Conservation (phyloP, 2,888 invertebrate genomes). For the Margaritifera margaritifera region DNA sequence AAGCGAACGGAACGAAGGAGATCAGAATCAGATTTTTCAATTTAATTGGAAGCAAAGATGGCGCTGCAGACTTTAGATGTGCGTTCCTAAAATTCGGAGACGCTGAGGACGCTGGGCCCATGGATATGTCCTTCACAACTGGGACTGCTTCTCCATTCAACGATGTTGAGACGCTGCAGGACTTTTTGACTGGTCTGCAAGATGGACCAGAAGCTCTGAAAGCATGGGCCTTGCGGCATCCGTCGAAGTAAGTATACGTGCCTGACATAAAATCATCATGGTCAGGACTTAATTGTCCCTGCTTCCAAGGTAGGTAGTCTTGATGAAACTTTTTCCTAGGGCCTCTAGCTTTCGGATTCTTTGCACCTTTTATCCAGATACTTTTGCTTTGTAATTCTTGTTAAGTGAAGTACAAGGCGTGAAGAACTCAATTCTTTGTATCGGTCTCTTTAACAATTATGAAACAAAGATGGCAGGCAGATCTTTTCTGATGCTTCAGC, state of each 20-base stretch:
- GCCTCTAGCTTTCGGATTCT: too few species aligned
- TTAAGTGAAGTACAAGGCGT: too few species aligned
- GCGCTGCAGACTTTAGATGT: conserved; percentile 33
- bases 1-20: conserved; percentile 15
- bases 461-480: too few species aligned
- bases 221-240: conserved; percentile 28
- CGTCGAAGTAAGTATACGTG: conserved; percentile 18
- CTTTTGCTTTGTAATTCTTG: too few species aligned
- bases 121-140: conserved; percentile 33
- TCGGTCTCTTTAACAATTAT: too few species aligned
- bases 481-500: too few species aligned
- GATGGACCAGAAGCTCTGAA: conserved; percentile 25
- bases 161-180: conserved; percentile 16
- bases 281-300: not conserved
- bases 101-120: conserved; percentile 23
- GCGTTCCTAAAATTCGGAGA: conserved; percentile 33
- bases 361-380: too few species aligned
- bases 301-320: not conserved
- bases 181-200: conserved; percentile 27
- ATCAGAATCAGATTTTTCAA: conserved; percentile 31
- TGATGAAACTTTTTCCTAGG: not conserved
- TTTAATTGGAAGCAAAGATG: conserved; percentile 27
- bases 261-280: not conserved
- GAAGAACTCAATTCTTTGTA: too few species aligned
- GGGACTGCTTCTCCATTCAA: conserved; percentile 25